phyloP scores from a whole-genome alignment of 2,113 vertebrate species.

The Coptodon rendalli region DNA sequence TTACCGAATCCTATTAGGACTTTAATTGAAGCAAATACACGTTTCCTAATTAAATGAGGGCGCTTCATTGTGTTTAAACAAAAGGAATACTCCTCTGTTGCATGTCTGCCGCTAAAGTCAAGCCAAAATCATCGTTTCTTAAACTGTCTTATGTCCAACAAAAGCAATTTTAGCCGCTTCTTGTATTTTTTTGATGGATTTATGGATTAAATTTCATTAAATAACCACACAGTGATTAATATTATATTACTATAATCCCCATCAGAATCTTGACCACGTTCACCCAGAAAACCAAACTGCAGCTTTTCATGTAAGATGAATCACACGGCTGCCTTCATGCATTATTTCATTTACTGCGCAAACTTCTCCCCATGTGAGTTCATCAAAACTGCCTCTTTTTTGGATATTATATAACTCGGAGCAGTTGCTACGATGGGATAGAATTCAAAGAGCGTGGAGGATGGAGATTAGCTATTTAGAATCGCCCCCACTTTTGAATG shows the following conservation, averaged over 20 bases:
- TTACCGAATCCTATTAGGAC: background rate
- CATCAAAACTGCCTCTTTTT: background rate
- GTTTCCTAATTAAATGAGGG: background rate
- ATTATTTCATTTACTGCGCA: background rate
- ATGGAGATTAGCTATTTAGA: slow-evolving; percentile 45
- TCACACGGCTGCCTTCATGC: background rate
- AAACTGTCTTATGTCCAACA: background rate
- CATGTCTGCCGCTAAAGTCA: background rate
- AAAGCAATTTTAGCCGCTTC: background rate
- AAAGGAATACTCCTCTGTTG: background rate
- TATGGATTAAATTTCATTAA: background rate
- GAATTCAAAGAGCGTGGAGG: slow-evolving; percentile 15
- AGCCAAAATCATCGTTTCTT: background rate
- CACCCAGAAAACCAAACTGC: background rate
- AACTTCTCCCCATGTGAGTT: background rate
- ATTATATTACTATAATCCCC: background rate
- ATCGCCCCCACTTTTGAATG: slow-evolving; percentile 24
- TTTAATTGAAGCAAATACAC: background rate
- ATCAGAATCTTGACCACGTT: background rate
- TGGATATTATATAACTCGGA: slow-evolving; percentile 5
- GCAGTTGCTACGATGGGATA: background rate
- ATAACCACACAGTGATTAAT: background rate
- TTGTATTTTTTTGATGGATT: background rate
- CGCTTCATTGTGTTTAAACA: background rate
- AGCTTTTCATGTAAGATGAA: background rate